These are phyloP conservation scores for Caenorhabditis japonica DNA, from an alignment of 2,888 invertebrate species.

Conservation along the genomic window DNA sequence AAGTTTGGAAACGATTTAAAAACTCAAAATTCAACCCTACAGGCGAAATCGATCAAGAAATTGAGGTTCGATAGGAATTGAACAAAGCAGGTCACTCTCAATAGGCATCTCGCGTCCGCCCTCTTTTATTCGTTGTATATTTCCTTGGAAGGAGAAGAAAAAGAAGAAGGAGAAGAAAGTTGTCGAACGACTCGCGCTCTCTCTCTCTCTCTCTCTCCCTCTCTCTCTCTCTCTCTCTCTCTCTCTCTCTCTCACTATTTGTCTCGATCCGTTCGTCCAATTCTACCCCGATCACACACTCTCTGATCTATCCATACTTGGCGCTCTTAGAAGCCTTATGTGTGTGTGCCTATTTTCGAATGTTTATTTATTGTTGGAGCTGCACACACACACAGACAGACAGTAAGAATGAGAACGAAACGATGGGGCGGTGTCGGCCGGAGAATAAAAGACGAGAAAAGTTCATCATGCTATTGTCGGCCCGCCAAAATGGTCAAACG, in stretches of 20 bases:
- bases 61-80: conserved; percentile 20
- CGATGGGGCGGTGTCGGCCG: not conserved
- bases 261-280: conserved; percentile 18
- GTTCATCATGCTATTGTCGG: too few relatives aligned
- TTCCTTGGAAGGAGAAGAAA: conserved; percentile 23
- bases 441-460: too few relatives aligned
- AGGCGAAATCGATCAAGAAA: conserved; percentile 15
- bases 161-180: conserved; percentile 9
- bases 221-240: conserved; percentile 6
- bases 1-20: too few relatives aligned
- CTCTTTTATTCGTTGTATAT: conserved; percentile 29
- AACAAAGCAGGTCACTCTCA: conserved; percentile 44
- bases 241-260: conserved; percentile 4
- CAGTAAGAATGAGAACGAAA: not conserved
- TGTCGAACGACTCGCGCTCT: conserved; percentile 16
- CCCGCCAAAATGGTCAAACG: too few relatives aligned
- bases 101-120: conserved; percentile 12
- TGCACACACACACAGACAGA: not conserved
- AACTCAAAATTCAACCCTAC: too few relatives aligned
- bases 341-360: conserved; percentile 22
- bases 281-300: conserved; percentile 18
- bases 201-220: conserved; percentile 1
- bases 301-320: conserved; percentile 28
- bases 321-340: conserved; percentile 33
- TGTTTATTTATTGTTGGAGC: conserved; percentile 52